phyloP scores from a whole-genome alignment of 2,888 invertebrate genomes.

The Sinohyriopsis cumingii region DNA sequence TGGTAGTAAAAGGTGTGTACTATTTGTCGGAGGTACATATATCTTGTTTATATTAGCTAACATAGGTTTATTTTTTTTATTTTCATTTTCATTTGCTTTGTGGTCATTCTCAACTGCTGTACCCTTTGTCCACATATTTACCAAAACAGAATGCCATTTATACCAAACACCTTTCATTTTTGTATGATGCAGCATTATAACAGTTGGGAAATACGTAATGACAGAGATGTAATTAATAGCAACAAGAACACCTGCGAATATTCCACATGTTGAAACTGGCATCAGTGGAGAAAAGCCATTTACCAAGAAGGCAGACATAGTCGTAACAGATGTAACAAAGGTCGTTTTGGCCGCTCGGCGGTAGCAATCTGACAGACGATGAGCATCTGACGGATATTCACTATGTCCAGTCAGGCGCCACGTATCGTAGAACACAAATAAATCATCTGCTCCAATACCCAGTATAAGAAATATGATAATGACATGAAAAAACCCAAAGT shows the following conservation, averaged over 20 bases:
- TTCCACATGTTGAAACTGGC: constrained; percentile 59
- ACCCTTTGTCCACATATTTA: constrained; percentile 8
- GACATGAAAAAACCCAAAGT: constrained; percentile 68
- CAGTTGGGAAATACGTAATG: constrained; percentile 64
- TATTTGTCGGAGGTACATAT: too few relatives aligned
- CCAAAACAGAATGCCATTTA: constrained; percentile 10
- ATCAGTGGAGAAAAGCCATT: constrained; percentile 62
- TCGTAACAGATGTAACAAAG: constrained; percentile 66
- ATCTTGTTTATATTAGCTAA: too few relatives aligned
- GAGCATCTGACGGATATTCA: constrained; percentile 46
- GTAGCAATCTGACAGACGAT: constrained; percentile 62
- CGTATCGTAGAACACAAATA: constrained; percentile 67
- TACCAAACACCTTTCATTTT: constrained; percentile 29
- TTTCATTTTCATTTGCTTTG: too few relatives aligned
- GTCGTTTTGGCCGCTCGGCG: constrained; percentile 62
- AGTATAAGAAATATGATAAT: constrained; percentile 67
- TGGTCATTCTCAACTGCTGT: too few relatives aligned
- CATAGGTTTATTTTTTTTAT: too few relatives aligned
- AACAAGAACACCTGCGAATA: constrained; percentile 62
- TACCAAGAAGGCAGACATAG: constrained; percentile 63
- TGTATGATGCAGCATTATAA: constrained; percentile 45
- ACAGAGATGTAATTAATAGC: constrained; percentile 67
- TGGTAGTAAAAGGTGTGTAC: too few relatives aligned
- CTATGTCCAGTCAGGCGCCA: constrained; percentile 59
- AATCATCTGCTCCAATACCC: constrained; percentile 68